Evolutionary conservation across 2,888 invertebrate genomes (phyloP).

Genomic region (Agonopterix heracliana): DNA sequence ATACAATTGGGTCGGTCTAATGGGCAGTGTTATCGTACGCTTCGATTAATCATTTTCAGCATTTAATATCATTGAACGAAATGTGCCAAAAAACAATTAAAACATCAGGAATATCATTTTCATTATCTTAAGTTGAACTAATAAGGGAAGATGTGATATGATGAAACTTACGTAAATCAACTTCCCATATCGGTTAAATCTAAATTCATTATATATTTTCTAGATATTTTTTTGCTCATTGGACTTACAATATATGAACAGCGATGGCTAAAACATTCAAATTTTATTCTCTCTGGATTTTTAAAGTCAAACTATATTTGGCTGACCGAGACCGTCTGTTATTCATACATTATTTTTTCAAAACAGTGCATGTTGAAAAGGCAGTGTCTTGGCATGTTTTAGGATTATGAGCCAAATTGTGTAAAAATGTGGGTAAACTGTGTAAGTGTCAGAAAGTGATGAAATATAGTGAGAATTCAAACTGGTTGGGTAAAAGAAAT

Average conservation of each 20-base stretch:
- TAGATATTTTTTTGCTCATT: constrained; percentile 26
- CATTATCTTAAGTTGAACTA: no score
- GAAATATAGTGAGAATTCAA: constrained; percentile 41
- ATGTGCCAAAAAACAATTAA: constrained; percentile 59
- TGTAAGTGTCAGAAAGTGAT: constrained; percentile 43
- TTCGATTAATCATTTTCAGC: constrained; percentile 27
- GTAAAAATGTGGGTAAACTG: constrained; percentile 34
- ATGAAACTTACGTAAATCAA: neutral
- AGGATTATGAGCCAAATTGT: constrained; percentile 59
- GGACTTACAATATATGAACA: constrained; percentile 12
- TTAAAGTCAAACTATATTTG: constrained; percentile 20
- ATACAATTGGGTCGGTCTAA: constrained; percentile 41
- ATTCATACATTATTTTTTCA: constrained; percentile 7
- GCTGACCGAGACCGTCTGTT: no score
- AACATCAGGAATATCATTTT: constrained; percentile 7
- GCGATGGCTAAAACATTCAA: neutral
- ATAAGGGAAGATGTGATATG: neutral
- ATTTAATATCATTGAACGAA: constrained; percentile 32
- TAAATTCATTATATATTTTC: constrained; percentile 7
- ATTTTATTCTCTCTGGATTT: constrained; percentile 10
- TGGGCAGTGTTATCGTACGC: constrained; percentile 30
- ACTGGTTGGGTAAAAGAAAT: constrained; percentile 38
- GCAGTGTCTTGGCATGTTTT: constrained; percentile 51
- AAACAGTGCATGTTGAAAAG: constrained; percentile 13
- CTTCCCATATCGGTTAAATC: no score